A percentile compares a stretch with the other conserved stretches of the same genome.
phyloP scores from a whole-genome alignment of 2,113 vertebrate genomes.

The Prionailurus bengalensis region DNA sequence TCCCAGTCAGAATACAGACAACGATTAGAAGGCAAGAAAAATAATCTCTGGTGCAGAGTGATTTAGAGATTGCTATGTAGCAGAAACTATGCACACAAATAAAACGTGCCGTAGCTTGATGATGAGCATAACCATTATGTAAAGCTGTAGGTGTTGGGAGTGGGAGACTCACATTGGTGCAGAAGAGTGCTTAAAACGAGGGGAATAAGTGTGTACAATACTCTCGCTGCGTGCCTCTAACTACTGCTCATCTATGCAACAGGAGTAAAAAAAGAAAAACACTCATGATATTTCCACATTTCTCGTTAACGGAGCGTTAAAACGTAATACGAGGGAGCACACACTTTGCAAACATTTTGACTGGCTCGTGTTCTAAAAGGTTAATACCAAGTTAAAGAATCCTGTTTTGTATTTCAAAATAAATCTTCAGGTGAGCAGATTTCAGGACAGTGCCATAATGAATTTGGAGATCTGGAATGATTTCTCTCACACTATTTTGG shows the following conservation, averaged over 20 bases:
- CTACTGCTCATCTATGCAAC: no score
- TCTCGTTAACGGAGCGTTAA: neutral
- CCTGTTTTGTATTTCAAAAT: neutral
- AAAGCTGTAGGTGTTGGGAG: rapidly evolving
- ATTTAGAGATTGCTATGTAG: neutral
- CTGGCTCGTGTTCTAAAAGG: neutral
- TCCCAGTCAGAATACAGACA: rapidly evolving
- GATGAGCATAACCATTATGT: neutral
- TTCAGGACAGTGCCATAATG: neutral
- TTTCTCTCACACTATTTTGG: neutral
- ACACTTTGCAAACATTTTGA: neutral
- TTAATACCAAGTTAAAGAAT: neutral
- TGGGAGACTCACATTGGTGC: rapidly evolving
- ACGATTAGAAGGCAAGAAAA: neutral
- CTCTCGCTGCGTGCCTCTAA: no score
- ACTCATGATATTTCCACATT: neutral
- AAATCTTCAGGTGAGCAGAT: neutral
- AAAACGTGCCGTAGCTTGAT: rapidly evolving
- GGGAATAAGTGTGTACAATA: rapidly evolving
- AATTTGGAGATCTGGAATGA: neutral
- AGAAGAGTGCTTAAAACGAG: neutral
- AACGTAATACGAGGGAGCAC: neutral
- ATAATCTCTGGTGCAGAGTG: rapidly evolving
- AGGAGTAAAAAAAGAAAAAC: no score
- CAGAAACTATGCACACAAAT: neutral